phyloP scores from a whole-genome alignment of 2,113 vertebrate genomes.

The Chaetorhynchus papuensis region DNA sequence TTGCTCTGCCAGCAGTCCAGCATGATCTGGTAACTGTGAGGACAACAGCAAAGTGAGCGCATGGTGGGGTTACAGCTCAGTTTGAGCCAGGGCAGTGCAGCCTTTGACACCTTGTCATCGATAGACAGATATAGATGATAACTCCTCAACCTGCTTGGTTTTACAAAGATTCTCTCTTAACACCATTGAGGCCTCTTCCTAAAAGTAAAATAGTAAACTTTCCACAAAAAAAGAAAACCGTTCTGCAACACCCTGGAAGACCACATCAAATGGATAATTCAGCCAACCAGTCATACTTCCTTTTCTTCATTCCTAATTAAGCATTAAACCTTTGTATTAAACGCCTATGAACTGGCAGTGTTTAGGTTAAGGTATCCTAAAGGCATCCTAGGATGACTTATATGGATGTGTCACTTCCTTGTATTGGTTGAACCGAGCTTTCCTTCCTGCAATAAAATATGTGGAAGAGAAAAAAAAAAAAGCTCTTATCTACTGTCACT shows the following conservation, averaged over 20 bases:
- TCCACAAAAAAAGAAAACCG: not conserved
- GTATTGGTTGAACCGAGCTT: not conserved
- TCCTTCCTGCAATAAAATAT: slow-evolving; percentile 65
- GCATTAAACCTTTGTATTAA: slow-evolving; percentile 26
- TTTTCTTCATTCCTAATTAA: slow-evolving; percentile 12
- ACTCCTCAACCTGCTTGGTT: not conserved
- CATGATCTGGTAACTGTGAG: slow-evolving; percentile 88
- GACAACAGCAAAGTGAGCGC: not conserved
- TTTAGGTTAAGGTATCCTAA: slow-evolving; percentile 46
- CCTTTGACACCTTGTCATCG: not conserved
- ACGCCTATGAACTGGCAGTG: slow-evolving; percentile 21
- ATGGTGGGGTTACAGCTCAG: not conserved
- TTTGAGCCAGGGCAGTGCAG: accelerated
- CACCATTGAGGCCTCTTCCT: not conserved
- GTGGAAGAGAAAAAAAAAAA: slow-evolving; percentile 11
- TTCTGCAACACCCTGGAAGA: not conserved
- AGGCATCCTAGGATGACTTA: slow-evolving; percentile 51
- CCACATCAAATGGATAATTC: not conserved
- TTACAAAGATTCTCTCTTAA: not conserved
- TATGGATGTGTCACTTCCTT: slow-evolving; percentile 59
- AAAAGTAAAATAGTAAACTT: not conserved
- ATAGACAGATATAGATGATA: not conserved
- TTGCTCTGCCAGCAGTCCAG: slow-evolving; percentile 86
- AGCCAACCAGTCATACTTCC: not conserved
- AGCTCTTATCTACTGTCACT: slow-evolving; percentile 41